Conservation (phyloP, 2,113 vertebrate species). For the Xiphorhynchus elegans region DNA sequence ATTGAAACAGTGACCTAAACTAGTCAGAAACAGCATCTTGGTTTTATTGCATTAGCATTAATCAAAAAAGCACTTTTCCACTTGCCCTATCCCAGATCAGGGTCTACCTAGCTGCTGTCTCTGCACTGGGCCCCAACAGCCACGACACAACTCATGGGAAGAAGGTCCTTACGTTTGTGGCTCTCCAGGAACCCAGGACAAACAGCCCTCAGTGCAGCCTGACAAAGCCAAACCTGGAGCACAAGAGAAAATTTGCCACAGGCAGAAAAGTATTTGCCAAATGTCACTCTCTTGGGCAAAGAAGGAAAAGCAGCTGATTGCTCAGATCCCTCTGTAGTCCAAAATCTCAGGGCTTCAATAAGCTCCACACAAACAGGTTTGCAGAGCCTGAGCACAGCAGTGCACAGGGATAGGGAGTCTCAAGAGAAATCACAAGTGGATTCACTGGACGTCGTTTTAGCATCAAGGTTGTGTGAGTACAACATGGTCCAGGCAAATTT, state of each 20-base stretch:
- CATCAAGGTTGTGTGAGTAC: not conserved
- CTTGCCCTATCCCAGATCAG: not conserved
- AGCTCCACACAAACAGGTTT: not conserved
- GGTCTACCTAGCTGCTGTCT: not conserved
- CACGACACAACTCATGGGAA: not conserved
- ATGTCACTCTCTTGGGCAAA: not conserved
- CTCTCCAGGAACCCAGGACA: not conserved
- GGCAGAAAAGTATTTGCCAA: not conserved
- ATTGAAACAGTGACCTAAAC: not conserved
- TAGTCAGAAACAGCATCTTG: not conserved
- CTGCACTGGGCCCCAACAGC: not conserved
- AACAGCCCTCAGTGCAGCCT: not conserved
- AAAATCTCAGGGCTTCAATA: not conserved
- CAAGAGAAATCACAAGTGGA: not conserved
- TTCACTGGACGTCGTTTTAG: not conserved
- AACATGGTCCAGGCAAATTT: not conserved
- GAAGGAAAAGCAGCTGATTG: not conserved
- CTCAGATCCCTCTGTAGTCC: not conserved
- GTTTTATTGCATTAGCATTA: not conserved
- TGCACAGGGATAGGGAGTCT: fast-evolving
- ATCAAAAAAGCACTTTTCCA: not conserved
- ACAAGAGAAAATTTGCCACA: not conserved
- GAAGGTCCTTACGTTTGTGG: not conserved
- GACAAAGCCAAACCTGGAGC: not conserved
- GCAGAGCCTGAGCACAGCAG: not conserved